phyloP scores from a whole-genome alignment of 1,140 invertebrate species.

The Neodiprion fabricii region DNA sequence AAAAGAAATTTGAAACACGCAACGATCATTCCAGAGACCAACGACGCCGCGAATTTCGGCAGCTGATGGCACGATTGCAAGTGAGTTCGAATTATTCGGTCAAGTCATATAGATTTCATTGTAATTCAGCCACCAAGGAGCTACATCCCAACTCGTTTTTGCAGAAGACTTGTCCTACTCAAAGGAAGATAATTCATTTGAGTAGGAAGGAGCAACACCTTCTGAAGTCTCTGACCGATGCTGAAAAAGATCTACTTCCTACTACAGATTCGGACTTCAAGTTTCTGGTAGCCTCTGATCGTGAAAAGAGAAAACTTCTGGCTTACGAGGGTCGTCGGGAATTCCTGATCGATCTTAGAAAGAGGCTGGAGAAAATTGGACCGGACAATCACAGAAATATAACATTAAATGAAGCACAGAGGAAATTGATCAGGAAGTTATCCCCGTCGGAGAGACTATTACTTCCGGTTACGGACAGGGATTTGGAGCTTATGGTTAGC shows the following conservation, averaged over 20 bases:
- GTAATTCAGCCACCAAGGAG: no score
- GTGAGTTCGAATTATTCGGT: neutral
- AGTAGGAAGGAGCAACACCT: neutral
- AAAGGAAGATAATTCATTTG: neutral
- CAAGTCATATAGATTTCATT: no score
- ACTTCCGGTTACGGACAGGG: neutral
- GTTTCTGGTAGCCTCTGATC: neutral
- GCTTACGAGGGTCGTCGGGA: neutral
- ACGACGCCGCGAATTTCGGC: neutral
- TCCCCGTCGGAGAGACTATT: neutral
- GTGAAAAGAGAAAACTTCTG: neutral
- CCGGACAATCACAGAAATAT: neutral
- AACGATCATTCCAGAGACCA: neutral
- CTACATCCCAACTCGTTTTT: neutral
- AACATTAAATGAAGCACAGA: neutral
- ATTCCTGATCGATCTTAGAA: neutral
- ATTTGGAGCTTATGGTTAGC: neutral
- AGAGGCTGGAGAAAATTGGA: neutral
- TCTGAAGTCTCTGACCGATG: neutral
- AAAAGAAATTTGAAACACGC: neutral
- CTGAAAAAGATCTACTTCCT: neutral
- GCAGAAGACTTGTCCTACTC: neutral
- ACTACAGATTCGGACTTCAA: neutral
- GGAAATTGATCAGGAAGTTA: neutral
- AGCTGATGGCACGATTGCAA: neutral